Conservation (phyloP, 2,113 vertebrate genomes). For the Lethenteron camtschaticum region DNA sequence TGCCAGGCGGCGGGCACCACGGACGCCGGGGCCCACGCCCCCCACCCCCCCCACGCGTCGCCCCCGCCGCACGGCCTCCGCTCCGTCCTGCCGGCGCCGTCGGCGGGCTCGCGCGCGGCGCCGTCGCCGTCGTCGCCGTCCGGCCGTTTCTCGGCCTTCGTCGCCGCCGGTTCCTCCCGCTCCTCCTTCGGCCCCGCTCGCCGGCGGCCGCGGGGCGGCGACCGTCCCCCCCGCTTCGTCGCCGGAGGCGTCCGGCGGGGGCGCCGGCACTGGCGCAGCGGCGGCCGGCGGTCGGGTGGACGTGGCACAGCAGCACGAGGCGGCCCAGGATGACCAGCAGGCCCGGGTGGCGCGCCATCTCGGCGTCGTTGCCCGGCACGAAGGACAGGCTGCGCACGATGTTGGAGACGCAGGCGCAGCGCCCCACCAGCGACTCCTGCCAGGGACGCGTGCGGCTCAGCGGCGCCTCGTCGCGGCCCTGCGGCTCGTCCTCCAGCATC, state of each 20-base stretch:
- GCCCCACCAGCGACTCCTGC: constrained; percentile 84
- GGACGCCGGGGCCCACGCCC: not conserved
- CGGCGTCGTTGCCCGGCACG: constrained; percentile 83
- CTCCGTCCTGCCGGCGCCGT: not conserved
- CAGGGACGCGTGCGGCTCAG: constrained; percentile 66
- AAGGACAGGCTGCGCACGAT: constrained; percentile 95
- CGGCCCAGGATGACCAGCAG: constrained; percentile 76
- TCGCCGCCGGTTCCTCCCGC: constrained; percentile 34
- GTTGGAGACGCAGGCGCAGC: constrained; percentile 82
- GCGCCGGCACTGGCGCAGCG: not conserved
- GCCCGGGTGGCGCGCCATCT: constrained; percentile 93
- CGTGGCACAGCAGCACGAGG: constrained; percentile 77
- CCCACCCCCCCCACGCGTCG: no score
- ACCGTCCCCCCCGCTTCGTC: not conserved
- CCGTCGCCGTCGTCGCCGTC: constrained; percentile 57
- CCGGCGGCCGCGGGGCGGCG: constrained; percentile 23
- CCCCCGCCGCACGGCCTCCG: no score
- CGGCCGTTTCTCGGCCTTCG: not conserved
- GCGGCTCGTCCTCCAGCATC: constrained; percentile 88
- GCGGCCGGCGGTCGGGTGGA: constrained; percentile 78
- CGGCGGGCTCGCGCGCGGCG: no score
- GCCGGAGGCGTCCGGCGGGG: not conserved
- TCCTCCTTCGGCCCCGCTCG: constrained; percentile 87
- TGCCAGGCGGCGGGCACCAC: constrained; percentile 16
- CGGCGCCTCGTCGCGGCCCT: constrained; percentile 89